Conservation (phyloP, 1,140 invertebrate species). For the Eriocheir sinensis region DNA sequence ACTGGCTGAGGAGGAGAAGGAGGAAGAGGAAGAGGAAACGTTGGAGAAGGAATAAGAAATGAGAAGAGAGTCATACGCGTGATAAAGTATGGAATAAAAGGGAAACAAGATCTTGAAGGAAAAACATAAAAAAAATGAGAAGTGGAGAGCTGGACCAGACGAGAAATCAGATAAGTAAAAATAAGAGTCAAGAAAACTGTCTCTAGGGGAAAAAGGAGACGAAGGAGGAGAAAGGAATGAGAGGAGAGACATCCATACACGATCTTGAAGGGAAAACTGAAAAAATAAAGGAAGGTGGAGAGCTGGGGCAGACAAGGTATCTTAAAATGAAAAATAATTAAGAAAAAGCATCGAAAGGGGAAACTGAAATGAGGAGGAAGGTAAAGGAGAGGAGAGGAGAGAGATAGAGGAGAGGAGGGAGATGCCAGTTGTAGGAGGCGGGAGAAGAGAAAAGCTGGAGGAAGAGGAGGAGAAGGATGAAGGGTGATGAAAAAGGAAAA, state of each 20-base stretch:
- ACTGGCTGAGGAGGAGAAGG: not conserved
- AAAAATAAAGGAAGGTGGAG: too few species aligned
- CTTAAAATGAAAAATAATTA: too few species aligned
- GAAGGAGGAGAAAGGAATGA: not conserved
- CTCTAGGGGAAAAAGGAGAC: not conserved
- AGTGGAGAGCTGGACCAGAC: too few species aligned
- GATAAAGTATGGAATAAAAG: not conserved
- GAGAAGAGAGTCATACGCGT: not conserved
- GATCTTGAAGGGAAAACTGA: not conserved
- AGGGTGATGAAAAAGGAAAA: not conserved
- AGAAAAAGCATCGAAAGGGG: too few species aligned
- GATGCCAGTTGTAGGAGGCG: too few species aligned
- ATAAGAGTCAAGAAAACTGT: too few species aligned
- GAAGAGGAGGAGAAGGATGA: not conserved
- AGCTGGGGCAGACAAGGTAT: too few species aligned
- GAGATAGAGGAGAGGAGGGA: too few species aligned
- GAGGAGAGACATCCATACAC: not conserved
- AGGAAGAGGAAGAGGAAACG: not conserved
- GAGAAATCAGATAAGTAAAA: too few species aligned
- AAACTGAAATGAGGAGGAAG: not conserved
- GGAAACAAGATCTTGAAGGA: not conserved
- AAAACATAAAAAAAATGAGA: too few species aligned
- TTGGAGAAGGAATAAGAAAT: not conserved
- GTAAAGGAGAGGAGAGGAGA: not conserved
- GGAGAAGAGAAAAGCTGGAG: not conserved